Base-by-base conservation (phyloP, 53 echinoderm and acorn worm genomes). In the Henricia sp. region DNA sequence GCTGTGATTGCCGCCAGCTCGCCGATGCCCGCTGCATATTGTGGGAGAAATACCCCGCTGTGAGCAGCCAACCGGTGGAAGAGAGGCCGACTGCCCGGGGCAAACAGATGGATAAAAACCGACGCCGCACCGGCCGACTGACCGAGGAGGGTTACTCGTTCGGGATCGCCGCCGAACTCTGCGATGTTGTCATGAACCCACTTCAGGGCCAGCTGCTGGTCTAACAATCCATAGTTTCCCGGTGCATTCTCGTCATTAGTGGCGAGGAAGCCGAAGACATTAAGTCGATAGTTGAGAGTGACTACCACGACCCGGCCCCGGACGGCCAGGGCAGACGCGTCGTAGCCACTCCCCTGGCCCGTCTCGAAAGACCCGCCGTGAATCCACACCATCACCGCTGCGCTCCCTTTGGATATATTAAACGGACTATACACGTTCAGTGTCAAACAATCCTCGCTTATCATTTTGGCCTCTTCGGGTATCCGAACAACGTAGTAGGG, bases 101-200 rank as follows among this genome's bases (percentile, higher is more conserved):
- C 73, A 28, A 88, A 83, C 25, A 90, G 83, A 39, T 95, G 95
- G 6, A 91, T 30, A 43, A 83, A 82, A 26, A 77, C 86, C 28
- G 71, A 73, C 50, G 91, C 85, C 19, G 71, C 93, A 17, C 95
- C 95, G 0, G 93, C 83, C 6, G 95, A 95, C 35, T 90, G 88
- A 1, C 95, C 95, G 73, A 91, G 75, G 68, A 95, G 88, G 34
- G 95, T 93, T 0, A 95, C 89, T 41, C 84, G 66, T 37, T 58
- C 67, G 17, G 89, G 89, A 54, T 93, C 89, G 58, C 95, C 95
- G 43, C 95, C 95, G 74, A 95, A 95, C 37, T 14, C 42, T 13
- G 60, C 55, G 23, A 95, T 95, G 82, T 95, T 91, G 16, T 86
- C 72, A 28, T 93, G 89, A 13, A 95, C 87, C 93, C 93, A 95